phyloP scores from a whole-genome alignment of 2,113 vertebrate species.

The Pitta sordida region DNA sequence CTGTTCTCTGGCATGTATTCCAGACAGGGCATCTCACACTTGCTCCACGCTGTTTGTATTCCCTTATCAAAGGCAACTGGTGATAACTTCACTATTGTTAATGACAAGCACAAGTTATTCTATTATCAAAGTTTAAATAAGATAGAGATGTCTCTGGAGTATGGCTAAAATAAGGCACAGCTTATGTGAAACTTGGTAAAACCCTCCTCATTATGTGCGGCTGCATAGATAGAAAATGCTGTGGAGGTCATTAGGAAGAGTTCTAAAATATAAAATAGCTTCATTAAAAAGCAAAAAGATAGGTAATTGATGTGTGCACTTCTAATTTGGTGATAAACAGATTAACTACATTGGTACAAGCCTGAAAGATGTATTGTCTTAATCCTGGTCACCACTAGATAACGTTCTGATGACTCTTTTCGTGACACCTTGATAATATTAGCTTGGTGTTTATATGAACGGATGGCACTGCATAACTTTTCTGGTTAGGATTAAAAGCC shows the following conservation, averaged over 20 bases:
- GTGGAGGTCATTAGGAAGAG: neutral
- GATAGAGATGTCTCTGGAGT: constrained; percentile 20
- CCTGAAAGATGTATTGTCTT: neutral
- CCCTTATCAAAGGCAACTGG: constrained; percentile 40
- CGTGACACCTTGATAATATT: neutral
- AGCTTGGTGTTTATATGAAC: neutral
- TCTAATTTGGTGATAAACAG: neutral
- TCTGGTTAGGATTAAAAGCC: neutral
- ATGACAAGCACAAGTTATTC: neutral
- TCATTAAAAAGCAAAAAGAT: neutral
- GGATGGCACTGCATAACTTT: neutral
- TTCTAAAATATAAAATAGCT: neutral
- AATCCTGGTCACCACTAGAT: neutral
- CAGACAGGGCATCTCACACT: neutral
- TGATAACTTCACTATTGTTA: constrained; percentile 46
- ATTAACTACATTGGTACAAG: neutral
- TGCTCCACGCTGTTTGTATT: constrained; percentile 27
- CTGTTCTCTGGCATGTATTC: neutral
- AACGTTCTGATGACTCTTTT: neutral
- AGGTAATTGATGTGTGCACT: neutral
- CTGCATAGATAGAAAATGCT: neutral
- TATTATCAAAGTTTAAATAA: constrained; percentile 62
- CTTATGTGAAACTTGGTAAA: neutral
- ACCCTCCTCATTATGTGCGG: neutral
- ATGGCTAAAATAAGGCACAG: neutral